These are phyloP conservation scores for Lochmaea capreae DNA, from an alignment of 2,888 invertebrate species.

Conservation along the genomic window DNA sequence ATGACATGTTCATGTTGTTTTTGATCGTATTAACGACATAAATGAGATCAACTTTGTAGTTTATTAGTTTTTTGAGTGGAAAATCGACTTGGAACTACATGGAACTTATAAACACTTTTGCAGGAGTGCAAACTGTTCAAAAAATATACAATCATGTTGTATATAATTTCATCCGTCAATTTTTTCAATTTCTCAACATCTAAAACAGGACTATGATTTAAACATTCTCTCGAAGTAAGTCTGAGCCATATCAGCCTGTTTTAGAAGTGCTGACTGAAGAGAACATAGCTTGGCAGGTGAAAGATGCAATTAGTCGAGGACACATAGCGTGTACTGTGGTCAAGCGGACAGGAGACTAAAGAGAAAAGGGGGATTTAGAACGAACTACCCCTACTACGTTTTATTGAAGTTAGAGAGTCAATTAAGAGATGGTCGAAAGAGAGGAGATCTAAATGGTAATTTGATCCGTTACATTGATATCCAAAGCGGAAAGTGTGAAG, in stretches of 20 bases:
- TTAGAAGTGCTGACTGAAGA: constrained; percentile 29
- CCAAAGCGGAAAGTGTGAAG: background rate
- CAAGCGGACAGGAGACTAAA: constrained; percentile 24
- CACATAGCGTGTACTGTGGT: constrained; percentile 27
- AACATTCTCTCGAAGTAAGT: constrained; percentile 4
- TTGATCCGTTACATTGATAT: constrained; percentile 8
- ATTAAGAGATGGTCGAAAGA: constrained; percentile 21
- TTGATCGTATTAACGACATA: too few relatives aligned
- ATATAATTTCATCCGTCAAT: too few relatives aligned
- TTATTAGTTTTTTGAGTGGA: too few relatives aligned
- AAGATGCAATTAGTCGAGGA: constrained; percentile 44
- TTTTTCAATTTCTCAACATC: background rate
- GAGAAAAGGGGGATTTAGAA: constrained; percentile 12
- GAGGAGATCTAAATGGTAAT: constrained; percentile 13
- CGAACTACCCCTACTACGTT: constrained; percentile 1
- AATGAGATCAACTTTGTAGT: too few relatives aligned
- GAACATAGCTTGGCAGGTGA: constrained; percentile 40
- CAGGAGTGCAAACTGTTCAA: too few relatives aligned
- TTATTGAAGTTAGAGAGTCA: constrained; percentile 18
- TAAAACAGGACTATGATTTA: constrained; percentile 9
- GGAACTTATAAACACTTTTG: too few relatives aligned
- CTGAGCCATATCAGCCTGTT: constrained; percentile 21
- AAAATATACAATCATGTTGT: too few relatives aligned
- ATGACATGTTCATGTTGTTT: too few relatives aligned
- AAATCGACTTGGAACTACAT: too few relatives aligned